Base-by-base conservation (phyloP, 2,888 invertebrate genomes). In the Linnaemya vulpina region DNA sequence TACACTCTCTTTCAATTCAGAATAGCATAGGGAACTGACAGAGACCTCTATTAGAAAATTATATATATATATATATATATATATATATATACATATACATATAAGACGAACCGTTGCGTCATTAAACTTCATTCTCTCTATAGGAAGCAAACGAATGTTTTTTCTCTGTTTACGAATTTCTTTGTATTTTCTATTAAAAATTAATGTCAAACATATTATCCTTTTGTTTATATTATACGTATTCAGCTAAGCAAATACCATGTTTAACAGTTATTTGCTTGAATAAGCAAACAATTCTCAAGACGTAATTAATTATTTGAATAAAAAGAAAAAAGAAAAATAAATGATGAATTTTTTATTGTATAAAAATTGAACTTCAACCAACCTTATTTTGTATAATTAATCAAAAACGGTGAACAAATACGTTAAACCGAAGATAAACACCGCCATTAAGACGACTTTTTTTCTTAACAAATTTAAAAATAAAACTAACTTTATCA, bases 391-490 rank as follows among this genome's bases (percentile, higher is more conserved):
- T 25, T 7, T 15, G 17, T 63, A 49, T 15, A 20, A 80, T 65
- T 73, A 65, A 80, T 80, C 65, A 79, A 71, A 53, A 63, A 25
- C 46, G 0, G 35, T 65, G 43, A 51, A 62, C 25, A 68, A 51
- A 78, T 46, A 76, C 11, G 5, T 46, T 60, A 77, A 80, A 30
- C 13, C 68, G n/a, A 81, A 75, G 62, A 65, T 71, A 80, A 84
- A 80, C 73, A 79, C 20, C 75, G 79, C 65, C 84, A 60, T n/a
- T 40, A 13, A 51, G 84, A 70, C 84, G 84, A 70, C 79, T 49
- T 75, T 81, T 75, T 81, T 68, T 35, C 35, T 46, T 35, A 38
- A 68, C 22, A 65, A 40, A 15, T 49, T 49, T 55, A 46, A 65
- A 58, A 60, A 68, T 51, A 68, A 60, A 77, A 53, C n/a, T 49